Percentiles rank a stretch among this genome's conserved stretches.
Conservation (phyloP, 2,888 invertebrate species). For the Yponomeuta plumbellus region DNA sequence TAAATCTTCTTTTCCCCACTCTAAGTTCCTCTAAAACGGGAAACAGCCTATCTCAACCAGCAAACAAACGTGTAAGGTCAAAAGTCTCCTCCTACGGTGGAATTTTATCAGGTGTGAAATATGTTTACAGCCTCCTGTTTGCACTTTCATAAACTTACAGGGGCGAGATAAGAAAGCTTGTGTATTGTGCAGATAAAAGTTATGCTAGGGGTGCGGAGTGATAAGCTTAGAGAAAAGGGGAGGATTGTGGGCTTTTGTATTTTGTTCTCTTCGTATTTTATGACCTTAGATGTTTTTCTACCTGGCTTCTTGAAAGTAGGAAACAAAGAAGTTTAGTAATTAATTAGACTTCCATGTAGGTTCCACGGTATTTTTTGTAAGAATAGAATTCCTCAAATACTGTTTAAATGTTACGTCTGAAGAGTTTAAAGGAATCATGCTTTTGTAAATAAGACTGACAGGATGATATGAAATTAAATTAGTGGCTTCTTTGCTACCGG, state of each 20-base stretch:
- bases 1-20: too few species aligned
- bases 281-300: background rate
- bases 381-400: too few species aligned
- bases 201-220: background rate
- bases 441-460: too few species aligned
- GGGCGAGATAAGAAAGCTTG: conserved; percentile 30
- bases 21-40: background rate
- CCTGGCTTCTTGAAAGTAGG: too few species aligned
- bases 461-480: too few species aligned
- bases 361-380: too few species aligned
- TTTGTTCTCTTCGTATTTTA: background rate
- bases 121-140: conserved; percentile 32
- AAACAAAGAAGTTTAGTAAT: background rate
- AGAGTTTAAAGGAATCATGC: too few species aligned
- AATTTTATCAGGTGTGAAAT: conserved; percentile 34
- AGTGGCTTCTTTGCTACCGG: too few species aligned
- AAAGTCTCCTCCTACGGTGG: background rate
- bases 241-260: background rate
- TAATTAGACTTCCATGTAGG: too few species aligned
- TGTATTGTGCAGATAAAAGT: conserved; percentile 5
- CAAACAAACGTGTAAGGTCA: background rate
- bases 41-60: background rate
- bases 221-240: background rate
- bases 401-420: too few species aligned
- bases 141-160: conserved; percentile 40